A percentile compares a stretch with the other conserved stretches of the same genome.
Conservation (phyloP, 2,888 invertebrate genomes). For the Dryobota labecula region DNA sequence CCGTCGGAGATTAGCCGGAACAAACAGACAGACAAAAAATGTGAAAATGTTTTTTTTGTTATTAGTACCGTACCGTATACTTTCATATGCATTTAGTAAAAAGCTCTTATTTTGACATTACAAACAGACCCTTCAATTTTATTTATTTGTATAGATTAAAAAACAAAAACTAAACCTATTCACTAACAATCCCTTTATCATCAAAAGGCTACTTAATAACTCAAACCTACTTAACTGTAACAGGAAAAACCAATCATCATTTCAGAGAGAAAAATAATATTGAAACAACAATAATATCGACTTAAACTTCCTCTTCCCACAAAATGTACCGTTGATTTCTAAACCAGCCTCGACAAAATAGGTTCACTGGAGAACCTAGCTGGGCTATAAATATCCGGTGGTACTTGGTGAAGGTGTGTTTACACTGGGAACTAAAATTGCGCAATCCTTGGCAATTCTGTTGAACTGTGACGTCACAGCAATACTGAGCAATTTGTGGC, state of each 20-base stretch:
- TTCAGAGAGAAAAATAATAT: slow-evolving; percentile 3
- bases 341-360: slow-evolving; percentile 37
- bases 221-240: neutral
- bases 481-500: neutral
- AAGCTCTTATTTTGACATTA: too few relatives aligned
- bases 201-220: slow-evolving; percentile 22
- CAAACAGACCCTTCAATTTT: too few relatives aligned
- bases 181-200: neutral
- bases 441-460: neutral
- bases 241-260: neutral
- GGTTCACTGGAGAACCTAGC: slow-evolving; percentile 30
- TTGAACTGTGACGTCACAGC: neutral
- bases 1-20: too few relatives aligned
- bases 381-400: slow-evolving; percentile 53
- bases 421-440: slow-evolving; percentile 23
- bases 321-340: slow-evolving; percentile 49
- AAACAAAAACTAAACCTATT: neutral
- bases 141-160: too few relatives aligned
- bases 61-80: too few relatives aligned
- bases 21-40: too few relatives aligned
- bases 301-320: slow-evolving; percentile 9
- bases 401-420: slow-evolving; percentile 22
- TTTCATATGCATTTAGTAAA: too few relatives aligned
- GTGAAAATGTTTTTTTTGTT: too few relatives aligned
- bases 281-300: slow-evolving; percentile 23